phyloP scores from a whole-genome alignment of 92 coral and sea anemone genomes.

The Epizoanthus stellaris region DNA sequence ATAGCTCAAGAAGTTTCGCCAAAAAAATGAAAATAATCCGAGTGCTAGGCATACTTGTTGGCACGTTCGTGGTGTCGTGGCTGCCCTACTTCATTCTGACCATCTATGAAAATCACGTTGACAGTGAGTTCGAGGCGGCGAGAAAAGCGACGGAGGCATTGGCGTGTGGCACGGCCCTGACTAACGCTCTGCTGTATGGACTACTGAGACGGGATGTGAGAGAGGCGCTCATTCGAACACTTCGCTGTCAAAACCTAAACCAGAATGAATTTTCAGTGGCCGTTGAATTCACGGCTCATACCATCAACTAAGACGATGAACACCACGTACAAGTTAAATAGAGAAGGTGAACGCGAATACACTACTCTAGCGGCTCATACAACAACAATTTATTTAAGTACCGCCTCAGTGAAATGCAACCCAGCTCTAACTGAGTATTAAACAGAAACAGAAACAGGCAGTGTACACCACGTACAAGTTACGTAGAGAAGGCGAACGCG shows the following conservation, averaged over 20 bases:
- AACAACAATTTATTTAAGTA: too few relatives aligned
- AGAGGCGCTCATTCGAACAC: conserved; percentile 62
- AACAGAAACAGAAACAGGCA: neutral
- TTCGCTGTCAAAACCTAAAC: conserved; percentile 77
- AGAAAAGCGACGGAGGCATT: conserved; percentile 61
- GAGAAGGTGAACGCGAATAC: neutral
- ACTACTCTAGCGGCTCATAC: too few relatives aligned
- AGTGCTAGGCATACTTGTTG: conserved; percentile 84
- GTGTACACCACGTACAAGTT: neutral
- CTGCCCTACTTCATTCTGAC: conserved; percentile 78
- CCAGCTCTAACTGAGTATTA: too few relatives aligned
- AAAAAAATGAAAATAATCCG: conserved; percentile 83
- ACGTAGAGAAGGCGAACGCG: neutral
- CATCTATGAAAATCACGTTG: conserved; percentile 66
- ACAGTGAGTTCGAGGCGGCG: conserved; percentile 18
- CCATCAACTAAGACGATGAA: neutral
- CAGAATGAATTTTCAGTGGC: conserved; percentile 54
- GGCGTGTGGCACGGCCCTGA: conserved; percentile 82
- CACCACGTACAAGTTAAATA: too few relatives aligned
- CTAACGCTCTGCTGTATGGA: conserved; percentile 91
- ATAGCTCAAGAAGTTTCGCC: conserved; percentile 56
- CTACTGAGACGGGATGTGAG: conserved; percentile 88
- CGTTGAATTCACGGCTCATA: conserved; percentile 25
- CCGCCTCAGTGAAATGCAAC: too few relatives aligned
- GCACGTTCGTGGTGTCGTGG: conserved; percentile 91